phyloP scores from a whole-genome alignment of 2,113 vertebrate genomes.

The Odontophorus gujanensis region DNA sequence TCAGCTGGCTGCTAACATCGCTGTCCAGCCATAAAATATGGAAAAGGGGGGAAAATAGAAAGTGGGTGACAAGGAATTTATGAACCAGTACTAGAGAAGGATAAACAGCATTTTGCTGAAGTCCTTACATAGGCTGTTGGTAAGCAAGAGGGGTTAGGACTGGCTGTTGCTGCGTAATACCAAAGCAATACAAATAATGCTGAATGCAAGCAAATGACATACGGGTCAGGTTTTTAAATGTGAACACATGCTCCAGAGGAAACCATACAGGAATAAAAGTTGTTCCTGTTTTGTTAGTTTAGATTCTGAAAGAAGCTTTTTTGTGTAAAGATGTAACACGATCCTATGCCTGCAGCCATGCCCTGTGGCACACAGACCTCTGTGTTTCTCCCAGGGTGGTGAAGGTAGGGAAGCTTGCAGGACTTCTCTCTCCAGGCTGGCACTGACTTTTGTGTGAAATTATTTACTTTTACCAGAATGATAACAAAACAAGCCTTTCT shows the following conservation, averaged over 20 bases:
- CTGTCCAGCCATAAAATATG: slow-evolving; percentile 22
- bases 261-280: slow-evolving; percentile 73
- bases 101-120: slow-evolving; percentile 38
- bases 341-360: slow-evolving; percentile 75
- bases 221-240: slow-evolving; percentile 73
- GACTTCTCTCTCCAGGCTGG: slow-evolving; percentile 77
- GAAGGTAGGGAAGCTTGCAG: slow-evolving; percentile 66
- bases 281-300: slow-evolving; percentile 80
- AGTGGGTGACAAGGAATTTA: slow-evolving; percentile 20
- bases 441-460: slow-evolving; percentile 75
- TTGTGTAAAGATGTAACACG: slow-evolving; percentile 79
- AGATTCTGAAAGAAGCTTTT: slow-evolving; percentile 85
- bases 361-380: slow-evolving; percentile 76
- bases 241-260: slow-evolving; percentile 75
- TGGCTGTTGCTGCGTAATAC: slow-evolving; percentile 47
- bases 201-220: slow-evolving; percentile 64
- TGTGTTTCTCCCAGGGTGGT: slow-evolving; percentile 75
- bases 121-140: slow-evolving; percentile 16
- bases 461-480: slow-evolving; percentile 68
- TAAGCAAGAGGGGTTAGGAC: slow-evolving; percentile 16
- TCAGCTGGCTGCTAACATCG: slow-evolving; percentile 7
- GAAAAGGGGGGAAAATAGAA: not conserved
- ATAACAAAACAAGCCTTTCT: slow-evolving; percentile 75
- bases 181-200: slow-evolving; percentile 69
- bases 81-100: not conserved